These are phyloP conservation scores for Muscicapa striata DNA, from an alignment of 2,797 vertebrate species.

Conservation along the genomic window DNA sequence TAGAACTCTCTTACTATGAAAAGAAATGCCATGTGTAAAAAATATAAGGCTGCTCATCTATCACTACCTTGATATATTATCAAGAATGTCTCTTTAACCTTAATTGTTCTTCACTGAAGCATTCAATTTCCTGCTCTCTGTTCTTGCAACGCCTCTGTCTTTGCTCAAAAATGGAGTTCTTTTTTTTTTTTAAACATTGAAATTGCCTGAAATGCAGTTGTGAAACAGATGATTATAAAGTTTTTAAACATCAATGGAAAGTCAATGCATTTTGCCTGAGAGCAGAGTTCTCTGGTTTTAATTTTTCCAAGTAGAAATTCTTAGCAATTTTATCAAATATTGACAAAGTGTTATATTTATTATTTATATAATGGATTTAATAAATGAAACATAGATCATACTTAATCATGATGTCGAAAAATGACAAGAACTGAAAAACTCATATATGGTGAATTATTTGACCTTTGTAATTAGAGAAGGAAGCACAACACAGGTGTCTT, in stretches of 20 bases:
- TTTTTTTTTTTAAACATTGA: neutral
- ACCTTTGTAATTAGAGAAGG: constrained; percentile 60
- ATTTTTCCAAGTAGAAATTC: neutral
- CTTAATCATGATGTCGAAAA: constrained; percentile 56
- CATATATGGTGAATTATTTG: constrained; percentile 36
- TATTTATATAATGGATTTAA: constrained; percentile 60
- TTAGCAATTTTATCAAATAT: constrained; percentile 53
- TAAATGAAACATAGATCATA: constrained; percentile 56
- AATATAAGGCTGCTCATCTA: neutral
- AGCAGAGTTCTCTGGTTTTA: neutral
- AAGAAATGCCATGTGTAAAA: constrained; percentile 28
- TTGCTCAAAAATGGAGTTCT: neutral
- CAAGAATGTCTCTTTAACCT: constrained; percentile 30
- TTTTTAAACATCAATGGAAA: neutral
- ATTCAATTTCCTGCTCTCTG: constrained; percentile 38
- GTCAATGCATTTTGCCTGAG: neutral
- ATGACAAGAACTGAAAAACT: constrained; percentile 50
- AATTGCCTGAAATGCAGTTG: neutral
- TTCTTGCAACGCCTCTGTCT: neutral
- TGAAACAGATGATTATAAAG: neutral
- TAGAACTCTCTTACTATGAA: neutral
- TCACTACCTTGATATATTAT: neutral
- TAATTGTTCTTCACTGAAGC: constrained; percentile 49
- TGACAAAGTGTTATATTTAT: constrained; percentile 64
- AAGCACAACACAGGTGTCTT: constrained; percentile 72